Base-by-base conservation (phyloP, 1,140 invertebrate species). In the Sarcophaga peregrina region DNA sequence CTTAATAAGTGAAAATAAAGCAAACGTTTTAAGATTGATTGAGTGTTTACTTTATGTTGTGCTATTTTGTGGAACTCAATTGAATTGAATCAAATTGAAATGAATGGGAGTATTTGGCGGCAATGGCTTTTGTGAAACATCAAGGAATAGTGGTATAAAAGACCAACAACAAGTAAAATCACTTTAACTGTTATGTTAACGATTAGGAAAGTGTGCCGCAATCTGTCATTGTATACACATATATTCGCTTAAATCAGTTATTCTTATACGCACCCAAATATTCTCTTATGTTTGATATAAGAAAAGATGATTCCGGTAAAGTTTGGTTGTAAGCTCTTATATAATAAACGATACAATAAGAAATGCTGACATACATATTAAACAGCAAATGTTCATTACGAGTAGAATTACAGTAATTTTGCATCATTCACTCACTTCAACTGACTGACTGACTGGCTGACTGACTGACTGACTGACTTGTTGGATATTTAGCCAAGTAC, bases 141-240 rank as follows among this genome's bases (percentile, higher is more conserved):
- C 74, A 76, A 76, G 54, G 20, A 68, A 68, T 20, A 8, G 3
- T 9, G 20, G 17, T 68, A 58, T 68, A 68, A 58, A n/a, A 68
- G 62, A 25, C 62, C 62, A 68, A 68, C 54, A 58, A 58, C 75
- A 78, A 78, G 75, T 50, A 78, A 78, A 78, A 78, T 78, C 50
- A 78, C 75, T 78, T 78, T 52, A 76, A 11, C 8, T 48, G n/a
- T 25, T 50, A 9, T 48, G n/a, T 25, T 50, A 9, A 25, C 9
- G n/a, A 3, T 48, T 78, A 46, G 8, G 50, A 78, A 17, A 8
- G 47, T 78, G 75, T 52, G 9, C 25, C 17, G 75, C 75, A 13
- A 78, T 78, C 75, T 52, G 75, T 78, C 75, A 78, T 20, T 78
- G 75, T 78, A 25, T 52, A 37, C 4, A 37, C 4, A 4, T 37